Conservation (phyloP, 1,140 invertebrate genomes). For the Temnothorax longispinosus region DNA sequence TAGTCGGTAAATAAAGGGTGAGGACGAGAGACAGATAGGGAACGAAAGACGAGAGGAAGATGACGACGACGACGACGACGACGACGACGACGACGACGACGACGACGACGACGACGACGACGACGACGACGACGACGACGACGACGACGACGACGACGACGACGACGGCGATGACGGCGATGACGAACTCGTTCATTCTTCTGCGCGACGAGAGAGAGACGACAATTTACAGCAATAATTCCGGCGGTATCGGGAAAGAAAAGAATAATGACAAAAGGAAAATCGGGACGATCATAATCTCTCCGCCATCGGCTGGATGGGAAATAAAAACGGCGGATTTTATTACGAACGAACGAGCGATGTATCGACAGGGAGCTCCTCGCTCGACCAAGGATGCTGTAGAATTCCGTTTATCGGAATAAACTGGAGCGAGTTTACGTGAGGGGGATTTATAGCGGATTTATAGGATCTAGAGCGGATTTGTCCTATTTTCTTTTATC, state of each 20-base stretch:
- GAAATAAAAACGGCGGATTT: slow-evolving; percentile 50
- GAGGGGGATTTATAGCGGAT: slow-evolving; percentile 39
- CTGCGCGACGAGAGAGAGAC: slow-evolving; percentile 8
- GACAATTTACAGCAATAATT: slow-evolving; percentile 50
- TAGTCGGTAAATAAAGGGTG: slow-evolving; percentile 46
- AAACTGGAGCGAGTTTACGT: slow-evolving; percentile 38
- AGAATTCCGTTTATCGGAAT: slow-evolving; percentile 44
- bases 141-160: neutral
- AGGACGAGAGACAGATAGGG: neutral
- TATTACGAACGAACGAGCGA: slow-evolving; percentile 42
- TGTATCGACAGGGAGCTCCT: slow-evolving; percentile 21
- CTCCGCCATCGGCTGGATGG: neutral
- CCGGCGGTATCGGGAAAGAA: neutral
- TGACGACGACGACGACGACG: neutral
- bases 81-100: slow-evolving; percentile 4
- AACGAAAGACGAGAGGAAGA: neutral
- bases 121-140: neutral
- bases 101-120: slow-evolving; percentile 6
- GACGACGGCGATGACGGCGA: neutral
- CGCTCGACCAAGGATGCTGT: slow-evolving; percentile 23
- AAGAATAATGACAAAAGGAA: slow-evolving; percentile 26
- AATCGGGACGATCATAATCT: slow-evolving; percentile 48
- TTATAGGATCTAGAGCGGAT: slow-evolving; percentile 40
- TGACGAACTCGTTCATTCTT: neutral
- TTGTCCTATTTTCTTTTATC: slow-evolving; percentile 29